phyloP scores from a whole-genome alignment of 2,888 invertebrate species.

The Syrphus vitripennis region DNA sequence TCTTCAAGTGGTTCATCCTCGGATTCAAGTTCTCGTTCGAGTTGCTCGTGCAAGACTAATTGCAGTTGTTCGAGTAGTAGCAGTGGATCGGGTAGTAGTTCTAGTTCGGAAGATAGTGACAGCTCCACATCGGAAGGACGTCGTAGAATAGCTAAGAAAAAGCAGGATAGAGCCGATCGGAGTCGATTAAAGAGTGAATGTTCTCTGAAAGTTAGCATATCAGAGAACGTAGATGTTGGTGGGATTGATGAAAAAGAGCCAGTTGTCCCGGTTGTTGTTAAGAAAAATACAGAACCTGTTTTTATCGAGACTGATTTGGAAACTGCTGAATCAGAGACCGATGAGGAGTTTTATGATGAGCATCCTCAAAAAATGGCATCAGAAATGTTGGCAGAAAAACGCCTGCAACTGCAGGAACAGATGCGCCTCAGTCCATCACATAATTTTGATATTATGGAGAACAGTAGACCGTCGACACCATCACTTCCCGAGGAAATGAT shows the following conservation, averaged over 20 bases:
- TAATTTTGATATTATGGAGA: conserved; percentile 84
- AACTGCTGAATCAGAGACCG: conserved; percentile 92
- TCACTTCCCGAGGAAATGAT: conserved; percentile 81
- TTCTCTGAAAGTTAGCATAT: conserved; percentile 78
- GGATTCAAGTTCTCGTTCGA: conserved; percentile 89
- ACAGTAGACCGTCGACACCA: conserved; percentile 86
- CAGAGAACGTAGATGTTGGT: conserved; percentile 80
- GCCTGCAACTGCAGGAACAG: conserved; percentile 85
- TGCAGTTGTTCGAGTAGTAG: conserved; percentile 90
- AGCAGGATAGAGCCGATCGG: conserved; percentile 82
- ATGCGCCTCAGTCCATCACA: conserved; percentile 85
- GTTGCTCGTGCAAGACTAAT: conserved; percentile 91
- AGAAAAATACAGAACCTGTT: conserved; percentile 82
- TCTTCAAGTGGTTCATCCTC: conserved; percentile 90
- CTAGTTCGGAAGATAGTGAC: conserved; percentile 83
- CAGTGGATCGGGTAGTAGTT: conserved; percentile 84
- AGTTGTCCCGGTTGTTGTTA: conserved; percentile 77
- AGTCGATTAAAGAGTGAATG: conserved; percentile 76
- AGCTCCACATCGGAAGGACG: conserved; percentile 81
- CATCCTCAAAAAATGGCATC: conserved; percentile 89
- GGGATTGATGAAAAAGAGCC: conserved; percentile 82
- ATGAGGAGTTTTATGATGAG: conserved; percentile 94
- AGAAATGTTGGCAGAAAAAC: conserved; percentile 88
- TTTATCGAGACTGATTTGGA: conserved; percentile 92
- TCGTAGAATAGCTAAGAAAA: conserved; percentile 79